Conservation (phyloP, 2,888 invertebrate genomes). For the Capitulum mitella region DNA sequence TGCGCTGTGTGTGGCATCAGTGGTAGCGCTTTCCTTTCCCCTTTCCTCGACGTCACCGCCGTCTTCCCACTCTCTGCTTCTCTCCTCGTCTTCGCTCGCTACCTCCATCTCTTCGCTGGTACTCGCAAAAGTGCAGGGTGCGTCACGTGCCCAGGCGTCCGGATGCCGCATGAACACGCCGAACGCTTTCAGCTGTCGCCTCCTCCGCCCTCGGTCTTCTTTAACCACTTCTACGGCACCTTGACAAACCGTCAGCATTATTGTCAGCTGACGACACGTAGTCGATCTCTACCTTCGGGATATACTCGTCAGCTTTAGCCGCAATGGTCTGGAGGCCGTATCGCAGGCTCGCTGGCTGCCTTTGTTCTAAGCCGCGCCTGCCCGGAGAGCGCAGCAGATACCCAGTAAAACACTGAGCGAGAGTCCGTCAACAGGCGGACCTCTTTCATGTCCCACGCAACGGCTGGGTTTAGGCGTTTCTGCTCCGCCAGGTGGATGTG, state of each 20-base stretch:
- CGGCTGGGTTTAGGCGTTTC: background rate
- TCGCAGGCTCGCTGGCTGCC: background rate
- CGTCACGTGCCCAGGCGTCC: background rate
- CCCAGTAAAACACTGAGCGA: background rate
- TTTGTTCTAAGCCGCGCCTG: background rate
- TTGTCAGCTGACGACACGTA: background rate
- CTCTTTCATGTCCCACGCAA: background rate
- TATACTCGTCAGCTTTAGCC: background rate
- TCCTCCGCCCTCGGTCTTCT: background rate
- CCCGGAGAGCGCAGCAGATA: background rate
- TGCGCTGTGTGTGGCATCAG: too few species aligned
- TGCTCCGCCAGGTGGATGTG: conserved; percentile 12
- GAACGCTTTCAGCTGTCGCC: background rate
- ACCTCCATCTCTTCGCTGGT: too few species aligned
- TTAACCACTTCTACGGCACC: background rate
- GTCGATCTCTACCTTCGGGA: background rate
- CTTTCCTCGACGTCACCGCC: too few species aligned
- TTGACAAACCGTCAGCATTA: background rate
- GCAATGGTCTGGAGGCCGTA: background rate
- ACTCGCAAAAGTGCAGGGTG: background rate
- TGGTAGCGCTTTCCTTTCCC: too few species aligned
- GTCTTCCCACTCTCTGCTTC: too few species aligned
- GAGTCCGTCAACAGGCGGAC: background rate
- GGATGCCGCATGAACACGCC: too few species aligned
- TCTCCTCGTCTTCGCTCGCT: too few species aligned